These are phyloP conservation scores for Junonia oenone DNA, from an alignment of 2,888 invertebrate species.

Conservation along the genomic window DNA sequence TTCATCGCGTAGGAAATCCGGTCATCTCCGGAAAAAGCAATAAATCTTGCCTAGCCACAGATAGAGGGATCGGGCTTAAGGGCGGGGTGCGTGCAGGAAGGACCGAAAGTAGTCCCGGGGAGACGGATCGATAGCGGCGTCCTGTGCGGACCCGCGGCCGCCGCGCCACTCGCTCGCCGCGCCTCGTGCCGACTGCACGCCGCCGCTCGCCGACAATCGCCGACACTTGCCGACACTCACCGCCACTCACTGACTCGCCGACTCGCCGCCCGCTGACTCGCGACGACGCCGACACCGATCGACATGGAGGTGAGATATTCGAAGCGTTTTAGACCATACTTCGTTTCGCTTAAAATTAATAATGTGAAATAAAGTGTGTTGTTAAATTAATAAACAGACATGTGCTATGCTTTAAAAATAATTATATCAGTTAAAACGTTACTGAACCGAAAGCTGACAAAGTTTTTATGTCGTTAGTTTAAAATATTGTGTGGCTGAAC, in stretches of 20 bases:
- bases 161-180: slow-evolving; percentile 25
- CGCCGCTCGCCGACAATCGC: neutral
- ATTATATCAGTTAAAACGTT: too few relatives aligned
- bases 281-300: neutral
- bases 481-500: too few relatives aligned
- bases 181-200: neutral
- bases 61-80: slow-evolving; percentile 46
- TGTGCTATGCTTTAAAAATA: too few relatives aligned
- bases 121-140: slow-evolving; percentile 64
- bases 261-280: neutral
- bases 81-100: slow-evolving; percentile 47
- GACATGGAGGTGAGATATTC: slow-evolving; percentile 1
- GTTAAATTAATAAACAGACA: too few relatives aligned
- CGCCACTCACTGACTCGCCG: neutral
- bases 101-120: slow-evolving; percentile 44
- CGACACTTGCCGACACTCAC: slow-evolving; percentile 15
- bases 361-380: too few relatives aligned
- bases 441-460: too few relatives aligned
- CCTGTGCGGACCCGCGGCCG: slow-evolving; percentile 40
- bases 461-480: too few relatives aligned
- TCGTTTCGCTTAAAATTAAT: too few relatives aligned
- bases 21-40: slow-evolving; percentile 60
- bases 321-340: neutral
- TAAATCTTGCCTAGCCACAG: slow-evolving; percentile 63
- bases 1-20: slow-evolving; percentile 47